Conservation (phyloP, 2,113 vertebrate species). For the Alexandromys fortis region DNA sequence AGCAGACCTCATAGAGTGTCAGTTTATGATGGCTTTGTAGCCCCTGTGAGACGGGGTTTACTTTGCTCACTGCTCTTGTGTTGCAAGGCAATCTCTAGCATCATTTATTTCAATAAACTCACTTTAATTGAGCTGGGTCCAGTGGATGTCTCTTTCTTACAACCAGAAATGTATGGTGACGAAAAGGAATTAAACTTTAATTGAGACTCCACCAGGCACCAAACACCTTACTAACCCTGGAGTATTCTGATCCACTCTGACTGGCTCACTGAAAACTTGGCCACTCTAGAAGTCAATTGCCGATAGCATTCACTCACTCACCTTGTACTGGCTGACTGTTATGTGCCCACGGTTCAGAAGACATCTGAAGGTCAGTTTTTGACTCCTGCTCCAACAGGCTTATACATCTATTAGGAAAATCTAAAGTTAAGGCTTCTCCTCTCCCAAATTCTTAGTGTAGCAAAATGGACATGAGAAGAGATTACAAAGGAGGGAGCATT, state of each 20-base stretch:
- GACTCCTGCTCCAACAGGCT: background rate
- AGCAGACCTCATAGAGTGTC: background rate
- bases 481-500: background rate
- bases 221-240: background rate
- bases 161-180: background rate
- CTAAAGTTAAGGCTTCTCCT: background rate
- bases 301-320: too few relatives aligned
- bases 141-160: background rate
- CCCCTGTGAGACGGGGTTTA: background rate
- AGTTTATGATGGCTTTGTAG: background rate
- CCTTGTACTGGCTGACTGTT: too few relatives aligned
- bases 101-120: conserved; percentile 6
- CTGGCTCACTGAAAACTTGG: too few relatives aligned
- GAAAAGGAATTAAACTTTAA: background rate
- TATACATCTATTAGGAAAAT: background rate
- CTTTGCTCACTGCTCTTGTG: background rate
- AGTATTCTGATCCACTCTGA: background rate
- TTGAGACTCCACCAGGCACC: background rate
- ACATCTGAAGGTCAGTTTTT: too few relatives aligned
- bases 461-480: background rate
- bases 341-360: too few relatives aligned
- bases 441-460: background rate
- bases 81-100: background rate
- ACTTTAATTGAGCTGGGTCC: background rate
- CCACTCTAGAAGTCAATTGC: too few relatives aligned